Conservation (phyloP, 2,888 invertebrate genomes). For the Thereva unica region DNA sequence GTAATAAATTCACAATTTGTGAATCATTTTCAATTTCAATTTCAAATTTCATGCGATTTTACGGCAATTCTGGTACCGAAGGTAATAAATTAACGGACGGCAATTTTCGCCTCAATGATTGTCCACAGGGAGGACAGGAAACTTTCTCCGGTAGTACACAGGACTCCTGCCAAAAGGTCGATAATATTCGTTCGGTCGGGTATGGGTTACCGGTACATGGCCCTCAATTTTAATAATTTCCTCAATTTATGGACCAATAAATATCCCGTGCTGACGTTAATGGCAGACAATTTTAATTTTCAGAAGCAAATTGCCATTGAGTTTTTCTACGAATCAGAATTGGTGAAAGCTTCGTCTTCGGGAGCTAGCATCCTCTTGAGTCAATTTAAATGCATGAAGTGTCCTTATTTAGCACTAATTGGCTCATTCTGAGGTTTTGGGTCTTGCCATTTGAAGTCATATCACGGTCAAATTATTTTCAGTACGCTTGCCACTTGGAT, state of each 20-base stretch:
- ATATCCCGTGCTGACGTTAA: slow-evolving; percentile 15
- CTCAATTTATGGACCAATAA: slow-evolving; percentile 23
- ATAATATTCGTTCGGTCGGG: slow-evolving; percentile 2
- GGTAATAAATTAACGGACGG: slow-evolving; percentile 16
- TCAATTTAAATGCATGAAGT: slow-evolving; percentile 8
- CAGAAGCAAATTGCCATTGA: slow-evolving; percentile 14
- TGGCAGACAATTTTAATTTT: slow-evolving; percentile 20
- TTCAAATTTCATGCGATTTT: slow-evolving; percentile 12
- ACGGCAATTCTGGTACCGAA: neutral
- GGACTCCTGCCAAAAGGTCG: slow-evolving; percentile 4
- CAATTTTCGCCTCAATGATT: slow-evolving; percentile 20
- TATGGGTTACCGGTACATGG: slow-evolving; percentile 1
- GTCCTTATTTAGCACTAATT: no score
- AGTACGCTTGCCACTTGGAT: no score
- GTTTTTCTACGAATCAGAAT: slow-evolving; percentile 5
- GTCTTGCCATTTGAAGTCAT: no score
- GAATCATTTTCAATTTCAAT: slow-evolving; percentile 8
- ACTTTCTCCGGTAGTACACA: slow-evolving; percentile 1
- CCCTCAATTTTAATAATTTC: slow-evolving; percentile 23
- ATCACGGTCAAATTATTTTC: no score
- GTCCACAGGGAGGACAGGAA: slow-evolving; percentile 7
- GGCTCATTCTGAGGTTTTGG: no score
- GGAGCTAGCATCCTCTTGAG: neutral
- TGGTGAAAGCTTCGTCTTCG: neutral
- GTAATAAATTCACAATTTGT: slow-evolving; percentile 5